phyloP scores from a whole-genome alignment of 2,113 vertebrate genomes.

The Bos taurus region DNA sequence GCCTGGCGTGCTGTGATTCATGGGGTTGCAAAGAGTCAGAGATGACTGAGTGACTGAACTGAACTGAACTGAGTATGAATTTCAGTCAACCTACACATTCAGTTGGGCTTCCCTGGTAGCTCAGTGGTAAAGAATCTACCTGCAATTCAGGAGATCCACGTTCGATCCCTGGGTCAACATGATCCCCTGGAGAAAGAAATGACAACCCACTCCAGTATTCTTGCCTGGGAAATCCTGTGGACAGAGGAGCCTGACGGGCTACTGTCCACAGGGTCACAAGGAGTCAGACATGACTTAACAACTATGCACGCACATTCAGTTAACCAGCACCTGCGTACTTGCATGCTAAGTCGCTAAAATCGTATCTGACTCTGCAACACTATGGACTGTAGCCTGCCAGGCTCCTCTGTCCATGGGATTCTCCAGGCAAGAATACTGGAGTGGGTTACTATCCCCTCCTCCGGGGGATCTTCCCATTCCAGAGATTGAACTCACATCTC shows the following conservation, averaged over 20 bases:
- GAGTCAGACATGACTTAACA: neutral
- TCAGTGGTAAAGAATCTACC: neutral
- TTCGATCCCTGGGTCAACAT: neutral
- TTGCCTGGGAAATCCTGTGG: neutral
- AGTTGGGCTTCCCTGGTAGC: neutral
- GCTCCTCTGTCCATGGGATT: neutral
- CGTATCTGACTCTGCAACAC: neutral
- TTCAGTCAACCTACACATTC: neutral
- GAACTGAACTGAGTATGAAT: neutral
- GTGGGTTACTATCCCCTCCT: neutral
- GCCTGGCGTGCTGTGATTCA: too few species aligned
- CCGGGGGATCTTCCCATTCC: neutral
- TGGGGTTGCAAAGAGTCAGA: too few species aligned
- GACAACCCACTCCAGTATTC: neutral
- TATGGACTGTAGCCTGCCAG: neutral
- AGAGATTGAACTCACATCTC: neutral
- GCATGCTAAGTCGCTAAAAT: neutral
- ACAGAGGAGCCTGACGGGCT: neutral
- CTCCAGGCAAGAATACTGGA: neutral
- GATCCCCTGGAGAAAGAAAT: neutral
- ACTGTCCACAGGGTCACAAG: neutral
- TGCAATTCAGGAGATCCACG: neutral
- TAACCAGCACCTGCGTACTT: neutral
- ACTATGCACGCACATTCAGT: neutral
- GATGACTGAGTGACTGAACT: too few species aligned